Evolutionary conservation across 2,113 vertebrate genomes (phyloP).

Genomic region (Pedionomus torquatus): DNA sequence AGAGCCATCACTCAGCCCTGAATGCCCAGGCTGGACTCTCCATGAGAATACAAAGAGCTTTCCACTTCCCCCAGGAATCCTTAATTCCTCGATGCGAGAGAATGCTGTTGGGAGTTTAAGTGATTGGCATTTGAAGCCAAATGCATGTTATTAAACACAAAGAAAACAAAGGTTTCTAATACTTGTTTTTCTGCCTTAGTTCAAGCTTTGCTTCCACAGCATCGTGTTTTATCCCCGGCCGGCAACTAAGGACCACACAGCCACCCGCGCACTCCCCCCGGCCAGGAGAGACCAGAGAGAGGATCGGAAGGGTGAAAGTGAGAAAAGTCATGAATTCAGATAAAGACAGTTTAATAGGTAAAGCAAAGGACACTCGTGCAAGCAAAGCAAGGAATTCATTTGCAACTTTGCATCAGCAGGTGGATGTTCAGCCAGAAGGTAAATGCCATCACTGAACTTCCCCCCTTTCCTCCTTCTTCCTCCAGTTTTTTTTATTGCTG

Average conservation of each 20-base stretch:
- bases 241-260: neutral
- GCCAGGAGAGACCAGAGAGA: neutral
- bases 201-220: neutral
- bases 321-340: neutral
- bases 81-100: neutral
- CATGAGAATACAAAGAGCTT: neutral
- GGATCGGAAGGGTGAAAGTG: neutral
- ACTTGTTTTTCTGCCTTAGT: neutral
- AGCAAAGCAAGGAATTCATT: neutral
- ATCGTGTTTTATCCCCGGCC: neutral
- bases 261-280: fast-evolving
- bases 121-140: neutral
- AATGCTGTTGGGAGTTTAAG: neutral
- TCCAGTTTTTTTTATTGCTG: neutral
- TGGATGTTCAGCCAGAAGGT: neutral
- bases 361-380: fast-evolving
- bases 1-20: neutral
- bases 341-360: neutral
- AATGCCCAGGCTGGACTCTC: neutral
- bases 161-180: neutral
- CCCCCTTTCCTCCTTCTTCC: neutral
- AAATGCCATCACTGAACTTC: fast-evolving
- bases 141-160: neutral
- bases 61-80: neutral
- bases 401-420: fast-evolving